Evolutionary conservation across 2,888 invertebrate species (phyloP).

Genomic region (Netelia virgata): DNA sequence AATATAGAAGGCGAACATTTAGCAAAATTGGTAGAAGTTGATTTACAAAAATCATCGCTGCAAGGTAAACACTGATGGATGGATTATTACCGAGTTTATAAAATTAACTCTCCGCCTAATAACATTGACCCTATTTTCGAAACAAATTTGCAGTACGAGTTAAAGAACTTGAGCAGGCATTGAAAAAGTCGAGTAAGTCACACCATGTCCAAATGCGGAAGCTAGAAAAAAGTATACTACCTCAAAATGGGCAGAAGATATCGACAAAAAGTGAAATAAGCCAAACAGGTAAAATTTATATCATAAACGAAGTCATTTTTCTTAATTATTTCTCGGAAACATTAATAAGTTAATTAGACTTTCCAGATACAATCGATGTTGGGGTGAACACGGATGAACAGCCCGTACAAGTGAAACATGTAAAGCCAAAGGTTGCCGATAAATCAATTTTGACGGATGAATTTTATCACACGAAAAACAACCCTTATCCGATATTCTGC

Average conservation of each 20-base stretch:
- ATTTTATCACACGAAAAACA: conserved; percentile 69
- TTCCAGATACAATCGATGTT: conserved; percentile 53
- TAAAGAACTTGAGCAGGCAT: conserved; percentile 72
- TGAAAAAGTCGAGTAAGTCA: conserved; percentile 67
- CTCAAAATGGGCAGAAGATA: conserved; percentile 60
- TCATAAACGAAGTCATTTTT: not conserved
- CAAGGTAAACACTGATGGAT: conserved; percentile 69
- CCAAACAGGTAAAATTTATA: conserved; percentile 33
- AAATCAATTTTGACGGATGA: conserved; percentile 73
- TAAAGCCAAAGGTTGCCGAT: conserved; percentile 55
- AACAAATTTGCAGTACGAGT: conserved; percentile 70
- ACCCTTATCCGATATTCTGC: conserved; percentile 77
- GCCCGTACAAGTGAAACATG: not conserved
- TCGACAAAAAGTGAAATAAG: conserved; percentile 8
- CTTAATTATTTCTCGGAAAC: not conserved
- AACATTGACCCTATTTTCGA: not conserved
- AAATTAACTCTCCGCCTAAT: not conserved
- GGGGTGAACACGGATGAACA: conserved; percentile 58
- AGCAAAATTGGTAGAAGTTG: conserved; percentile 68
- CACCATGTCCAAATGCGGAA: conserved; percentile 53
- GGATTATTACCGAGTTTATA: not conserved
- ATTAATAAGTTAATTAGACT: not conserved
- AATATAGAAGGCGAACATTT: conserved; percentile 69
- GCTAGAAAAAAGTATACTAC: conserved; percentile 38
- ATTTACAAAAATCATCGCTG: conserved; percentile 71